phyloP scores from a whole-genome alignment of 1,140 invertebrate species.

The Ladona fulva region DNA sequence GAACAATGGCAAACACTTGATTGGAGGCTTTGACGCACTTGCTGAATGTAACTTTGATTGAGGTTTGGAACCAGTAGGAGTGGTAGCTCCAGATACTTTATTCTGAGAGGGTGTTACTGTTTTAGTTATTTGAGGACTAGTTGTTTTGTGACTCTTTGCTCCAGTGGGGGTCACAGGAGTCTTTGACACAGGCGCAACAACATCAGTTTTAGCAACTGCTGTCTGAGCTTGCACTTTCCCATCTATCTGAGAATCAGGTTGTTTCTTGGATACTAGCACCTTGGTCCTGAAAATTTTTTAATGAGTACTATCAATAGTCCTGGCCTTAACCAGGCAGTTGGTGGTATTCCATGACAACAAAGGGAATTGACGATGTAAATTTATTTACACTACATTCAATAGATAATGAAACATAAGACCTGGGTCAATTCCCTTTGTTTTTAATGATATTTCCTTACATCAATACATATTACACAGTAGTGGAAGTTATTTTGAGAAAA shows the following conservation, averaged over 20 bases:
- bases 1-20: not conserved
- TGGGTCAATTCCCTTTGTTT: too few species aligned
- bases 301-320: too few species aligned
- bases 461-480: too few species aligned
- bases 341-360: too few species aligned
- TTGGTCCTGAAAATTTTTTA: not conserved
- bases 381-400: too few species aligned
- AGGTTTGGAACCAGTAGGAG: conserved; percentile 15
- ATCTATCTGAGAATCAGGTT: not conserved
- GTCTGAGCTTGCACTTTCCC: not conserved
- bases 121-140: not conserved
- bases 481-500: too few species aligned
- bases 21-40: not conserved
- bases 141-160: not conserved
- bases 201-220: not conserved
- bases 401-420: too few species aligned
- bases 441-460: too few species aligned
- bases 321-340: too few species aligned
- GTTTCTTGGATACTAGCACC: not conserved
- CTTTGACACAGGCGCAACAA: not conserved
- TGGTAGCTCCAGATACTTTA: not conserved
- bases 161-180: not conserved
- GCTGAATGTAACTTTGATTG: conserved; percentile 17
- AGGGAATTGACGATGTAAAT: too few species aligned
- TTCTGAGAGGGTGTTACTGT: not conserved